Conservation (phyloP, 2,888 invertebrate species). For the Trissoscelio sp. region DNA sequence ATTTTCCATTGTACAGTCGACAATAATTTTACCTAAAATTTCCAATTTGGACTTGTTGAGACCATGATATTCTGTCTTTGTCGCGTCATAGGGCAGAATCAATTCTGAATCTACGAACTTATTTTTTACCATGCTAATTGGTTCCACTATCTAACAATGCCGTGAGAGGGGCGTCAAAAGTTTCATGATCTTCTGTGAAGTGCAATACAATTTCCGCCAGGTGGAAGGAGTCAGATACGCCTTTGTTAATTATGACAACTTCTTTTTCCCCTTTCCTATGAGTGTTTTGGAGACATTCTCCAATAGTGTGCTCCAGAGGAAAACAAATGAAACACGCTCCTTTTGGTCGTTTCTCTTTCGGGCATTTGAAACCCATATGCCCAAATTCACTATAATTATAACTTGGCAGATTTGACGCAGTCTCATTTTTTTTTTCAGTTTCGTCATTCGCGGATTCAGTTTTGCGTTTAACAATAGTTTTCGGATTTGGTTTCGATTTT, state of each 20-base stretch:
- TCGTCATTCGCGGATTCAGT: too few species aligned
- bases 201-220: neutral
- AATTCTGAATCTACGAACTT: conserved; percentile 1
- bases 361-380: neutral
- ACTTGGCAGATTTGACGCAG: neutral
- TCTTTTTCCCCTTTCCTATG: too few species aligned
- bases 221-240: neutral
- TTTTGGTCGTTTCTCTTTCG: conserved; percentile 9
- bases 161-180: conserved; percentile 1
- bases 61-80: conserved; percentile 3
- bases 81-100: neutral
- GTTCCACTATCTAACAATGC: conserved; percentile 40
- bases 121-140: conserved; percentile 21
- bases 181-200: neutral
- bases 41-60: conserved; percentile 21
- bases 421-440: neutral
- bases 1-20: neutral
- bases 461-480: too few species aligned
- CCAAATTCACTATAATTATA: conserved; percentile 39
- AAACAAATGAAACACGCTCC: conserved; percentile 22
- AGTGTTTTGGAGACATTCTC: conserved; percentile 13
- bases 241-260: neutral
- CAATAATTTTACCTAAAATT: neutral
- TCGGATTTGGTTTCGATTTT: too few species aligned
- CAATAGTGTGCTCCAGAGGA: neutral